Evolutionary conservation across 2,113 vertebrate species (phyloP), one percentile per base, ranked within the genome.

Genomic region (Pterocles burchelli): DNA sequence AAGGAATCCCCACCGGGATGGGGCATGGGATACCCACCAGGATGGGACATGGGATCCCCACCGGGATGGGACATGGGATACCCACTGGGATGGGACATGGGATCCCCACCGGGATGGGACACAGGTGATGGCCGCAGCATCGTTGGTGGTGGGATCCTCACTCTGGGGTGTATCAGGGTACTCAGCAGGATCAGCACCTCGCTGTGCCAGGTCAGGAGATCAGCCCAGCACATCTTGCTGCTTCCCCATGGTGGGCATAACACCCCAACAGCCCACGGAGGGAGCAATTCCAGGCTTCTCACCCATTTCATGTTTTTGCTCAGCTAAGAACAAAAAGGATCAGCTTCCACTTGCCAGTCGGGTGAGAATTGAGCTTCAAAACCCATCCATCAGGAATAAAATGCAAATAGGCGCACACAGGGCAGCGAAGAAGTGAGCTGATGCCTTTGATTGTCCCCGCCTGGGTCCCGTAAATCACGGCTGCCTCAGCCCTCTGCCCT

Each of bases 401-500:
- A 95, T 81, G 85, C 76, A 94, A 93, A 95, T 78, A 36, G 85
- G 77, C 4, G 5, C 89, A 72, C 2, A 2, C 71, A 83, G 85
- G 74, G 91, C 88, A 94, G 87, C 48, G 10, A n/a, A 89, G 93
- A 82, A 95, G 63, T 21, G 84, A 90, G 72, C 88, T 51, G 89
- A 86, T 86, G 85, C 70, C 83, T 95, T 79, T 96, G 94, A 96
- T 93, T 96, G 94, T 45, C 93, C 77, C 91, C 85, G 59, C 78
- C 61, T 36, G 58, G 68, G 88, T 59, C 90, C 96, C 84, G 4
- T 96, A 96, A 97, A 96, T 96, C 96, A 93, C 28, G 16, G 18
- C 92, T 10, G 80, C 86, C 88, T 91, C 89, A 61, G 1, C 74
- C 86, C 70, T 82, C 36, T 45, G 67, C 80, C 84, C 90, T 66